Percentiles rank a stretch among this genome's conserved stretches.
phyloP scores from a whole-genome alignment of 2,797 vertebrate genomes.

The Sebastes ruberrimus region DNA sequence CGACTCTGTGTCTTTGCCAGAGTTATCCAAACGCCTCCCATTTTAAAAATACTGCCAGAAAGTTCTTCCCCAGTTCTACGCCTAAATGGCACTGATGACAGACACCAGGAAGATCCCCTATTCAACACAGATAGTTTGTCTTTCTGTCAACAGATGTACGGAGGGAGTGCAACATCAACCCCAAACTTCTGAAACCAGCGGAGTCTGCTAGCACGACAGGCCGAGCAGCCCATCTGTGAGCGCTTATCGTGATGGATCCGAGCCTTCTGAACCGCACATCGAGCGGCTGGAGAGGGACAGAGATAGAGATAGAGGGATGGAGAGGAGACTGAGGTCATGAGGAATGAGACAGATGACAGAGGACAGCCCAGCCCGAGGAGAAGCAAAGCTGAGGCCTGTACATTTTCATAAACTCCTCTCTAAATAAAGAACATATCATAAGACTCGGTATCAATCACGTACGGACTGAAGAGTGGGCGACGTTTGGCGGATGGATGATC shows the following conservation, averaged over 20 bases:
- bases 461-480: not conserved
- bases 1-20: not conserved
- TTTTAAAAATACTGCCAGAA: not conserved
- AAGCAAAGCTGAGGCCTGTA: conserved; percentile 13
- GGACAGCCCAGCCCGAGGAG: conserved; percentile 48
- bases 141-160: not conserved
- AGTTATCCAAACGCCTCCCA: not conserved
- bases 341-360: conserved; percentile 77
- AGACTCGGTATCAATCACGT: not conserved
- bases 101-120: conserved; percentile 4
- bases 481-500: not conserved
- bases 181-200: conserved; percentile 28
- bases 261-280: conserved; percentile 67
- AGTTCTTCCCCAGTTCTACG: conserved; percentile 1
- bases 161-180: not conserved
- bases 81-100: not conserved
- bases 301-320: conserved; percentile 67
- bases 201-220: conserved; percentile 49
- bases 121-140: not conserved
- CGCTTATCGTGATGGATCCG: conserved; percentile 76
- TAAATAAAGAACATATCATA: conserved; percentile 33
- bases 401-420: conserved; percentile 21
- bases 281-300: conserved; percentile 53
- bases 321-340: conserved; percentile 63
- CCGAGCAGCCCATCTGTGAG: conserved; percentile 77